Base-by-base conservation (phyloP, 1,140 invertebrate genomes). In the Dermatophagoides farinae region DNA sequence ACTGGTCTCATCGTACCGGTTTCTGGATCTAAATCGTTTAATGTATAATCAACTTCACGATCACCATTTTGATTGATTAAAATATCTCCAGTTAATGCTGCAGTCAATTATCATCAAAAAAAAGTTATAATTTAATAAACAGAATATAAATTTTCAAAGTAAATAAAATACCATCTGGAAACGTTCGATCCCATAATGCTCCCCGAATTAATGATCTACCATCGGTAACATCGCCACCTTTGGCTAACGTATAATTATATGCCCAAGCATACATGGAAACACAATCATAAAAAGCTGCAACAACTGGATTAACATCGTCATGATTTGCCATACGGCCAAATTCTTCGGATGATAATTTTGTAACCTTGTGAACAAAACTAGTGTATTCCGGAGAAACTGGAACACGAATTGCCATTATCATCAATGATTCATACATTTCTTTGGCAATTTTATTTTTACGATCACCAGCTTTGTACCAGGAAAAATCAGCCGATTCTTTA, bases 241-340 rank as follows among this genome's bases (percentile, higher is more conserved):
- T 77, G 73, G 87, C 88, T 62, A 83, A 71, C 0, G 88, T 90
- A 70, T 90, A 85, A 68, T 90, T 90, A 49, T 93, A 68, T 0
- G 88, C 88, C 77, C 90, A 85, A 0, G 88, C 88, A 64, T 92
- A 77, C 16, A 95, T 75, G 63, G 88, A 84, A 12, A 95, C 87
- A 0, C 88, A 88, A 67, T 93, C 90, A 68, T 93, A 92, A 68
- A 95, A 93, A 0, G 88, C 89, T 0, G 87, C 88, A 61, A 92
- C 84, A 67, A 93, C 91, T 71, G 64, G 64, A 57, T 66, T 66
- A 20, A 67, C 59, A 6, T 58, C 44, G 1, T 50, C 46, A 41
- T 40, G 25, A 25, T 10, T 50, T 16, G 58, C 22, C 11, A 47
- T 9, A n/a, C 58, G 44, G 2, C 58, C 58, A 31, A 60, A 60